A percentile compares a stretch with the other conserved stretches of the same genome.
Conservation (phyloP, 2,797 vertebrate species). For the Liparis tanakae region DNA sequence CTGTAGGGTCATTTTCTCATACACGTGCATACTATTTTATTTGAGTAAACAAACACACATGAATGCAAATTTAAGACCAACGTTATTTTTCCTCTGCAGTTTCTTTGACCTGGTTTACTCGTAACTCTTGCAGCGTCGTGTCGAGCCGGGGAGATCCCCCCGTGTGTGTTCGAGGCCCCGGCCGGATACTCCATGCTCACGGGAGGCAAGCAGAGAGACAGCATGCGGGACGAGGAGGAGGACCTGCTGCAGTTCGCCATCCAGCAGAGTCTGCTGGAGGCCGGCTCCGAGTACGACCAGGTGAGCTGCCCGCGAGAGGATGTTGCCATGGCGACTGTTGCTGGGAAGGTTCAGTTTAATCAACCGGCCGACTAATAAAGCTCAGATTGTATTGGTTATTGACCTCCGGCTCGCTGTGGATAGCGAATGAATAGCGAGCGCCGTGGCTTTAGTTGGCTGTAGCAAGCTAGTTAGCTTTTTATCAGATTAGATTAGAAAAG, state of each 20-base stretch:
- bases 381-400: no score
- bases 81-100: no score
- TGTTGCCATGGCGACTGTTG: background rate
- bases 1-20: no score
- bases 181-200: conserved; percentile 90
- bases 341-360: background rate
- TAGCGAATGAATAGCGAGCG: background rate
- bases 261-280: conserved; percentile 97
- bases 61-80: no score
- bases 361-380: background rate
- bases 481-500: no score
- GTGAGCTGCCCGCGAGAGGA: conserved; percentile 64
- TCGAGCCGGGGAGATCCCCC: conserved; percentile 91
- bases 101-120: no score
- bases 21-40: no score
- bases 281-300: conserved; percentile 96
- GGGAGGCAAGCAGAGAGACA: conserved; percentile 90
- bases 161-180: conserved; percentile 91
- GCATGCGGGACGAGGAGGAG: conserved; percentile 92
- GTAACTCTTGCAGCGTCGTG: conserved; percentile 86
- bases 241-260: conserved; percentile 97
- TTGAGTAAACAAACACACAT: no score
- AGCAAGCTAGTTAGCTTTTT: no score
- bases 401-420: background rate
- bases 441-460: background rate